These are phyloP conservation scores for Etheostoma nigrum DNA, from an alignment of 2,797 vertebrate genomes.

Conservation along the genomic window DNA sequence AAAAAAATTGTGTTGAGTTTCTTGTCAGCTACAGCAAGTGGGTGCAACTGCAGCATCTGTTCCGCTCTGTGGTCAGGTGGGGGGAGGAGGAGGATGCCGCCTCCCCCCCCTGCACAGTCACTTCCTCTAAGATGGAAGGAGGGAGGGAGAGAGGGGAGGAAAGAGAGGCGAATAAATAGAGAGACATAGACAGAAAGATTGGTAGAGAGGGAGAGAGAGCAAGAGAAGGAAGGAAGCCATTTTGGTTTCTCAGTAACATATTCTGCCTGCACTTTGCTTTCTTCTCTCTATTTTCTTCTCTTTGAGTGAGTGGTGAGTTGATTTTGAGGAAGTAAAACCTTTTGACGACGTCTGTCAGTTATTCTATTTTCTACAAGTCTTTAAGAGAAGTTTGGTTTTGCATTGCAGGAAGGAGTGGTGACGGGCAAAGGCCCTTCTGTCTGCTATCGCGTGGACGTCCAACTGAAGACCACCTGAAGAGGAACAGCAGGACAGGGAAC, in stretches of 20 bases:
- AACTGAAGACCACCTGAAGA: neutral
- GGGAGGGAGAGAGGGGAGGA: neutral
- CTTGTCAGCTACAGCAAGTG: constrained; percentile 30
- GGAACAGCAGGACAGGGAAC: no score
- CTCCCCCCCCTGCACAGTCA: constrained; percentile 49
- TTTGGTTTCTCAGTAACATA: constrained; percentile 45
- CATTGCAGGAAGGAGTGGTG: constrained; percentile 18
- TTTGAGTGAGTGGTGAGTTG: neutral
- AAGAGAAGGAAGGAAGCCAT: constrained; percentile 64
- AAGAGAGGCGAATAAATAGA: no score
- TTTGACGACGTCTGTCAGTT: constrained; percentile 6
- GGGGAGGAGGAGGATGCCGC: constrained; percentile 30
- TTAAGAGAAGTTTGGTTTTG: constrained; percentile 5
- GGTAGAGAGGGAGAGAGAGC: neutral
- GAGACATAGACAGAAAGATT: no score
- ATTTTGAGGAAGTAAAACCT: constrained; percentile 45
- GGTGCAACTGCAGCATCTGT: constrained; percentile 57
- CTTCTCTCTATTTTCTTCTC: neutral
- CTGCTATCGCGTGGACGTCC: neutral
- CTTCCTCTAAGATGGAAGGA: constrained; percentile 64
- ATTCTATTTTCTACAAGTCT: neutral
- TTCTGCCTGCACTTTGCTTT: neutral
- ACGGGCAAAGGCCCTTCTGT: neutral
- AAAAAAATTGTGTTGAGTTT: neutral
- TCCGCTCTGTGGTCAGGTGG: constrained; percentile 67